Evolutionary conservation across 2,113 vertebrate genomes (phyloP).

Genomic region (Nanger granti): DNA sequence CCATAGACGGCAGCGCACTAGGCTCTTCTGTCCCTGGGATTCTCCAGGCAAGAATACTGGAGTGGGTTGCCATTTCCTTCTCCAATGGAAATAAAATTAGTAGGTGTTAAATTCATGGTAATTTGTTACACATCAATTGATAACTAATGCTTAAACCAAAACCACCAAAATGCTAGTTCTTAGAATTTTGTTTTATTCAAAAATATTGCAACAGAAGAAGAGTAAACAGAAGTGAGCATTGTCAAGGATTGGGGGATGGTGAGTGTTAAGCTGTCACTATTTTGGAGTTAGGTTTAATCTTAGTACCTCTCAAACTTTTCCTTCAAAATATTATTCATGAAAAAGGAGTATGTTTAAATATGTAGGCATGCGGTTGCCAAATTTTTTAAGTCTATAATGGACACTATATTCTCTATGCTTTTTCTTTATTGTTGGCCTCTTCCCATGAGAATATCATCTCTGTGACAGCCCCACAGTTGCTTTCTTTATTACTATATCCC

Average conservation of each 20-base stretch:
- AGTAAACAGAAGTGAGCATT: rapidly evolving
- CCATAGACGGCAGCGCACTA: too few relatives aligned
- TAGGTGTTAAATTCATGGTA: neutral
- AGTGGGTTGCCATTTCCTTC: too few relatives aligned
- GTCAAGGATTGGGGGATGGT: rapidly evolving
- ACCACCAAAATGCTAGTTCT: neutral
- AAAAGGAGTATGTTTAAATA: neutral
- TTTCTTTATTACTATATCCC: neutral
- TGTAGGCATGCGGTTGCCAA: neutral
- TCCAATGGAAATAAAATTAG: neutral
- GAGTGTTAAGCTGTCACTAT: neutral
- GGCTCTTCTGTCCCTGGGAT: too few relatives aligned
- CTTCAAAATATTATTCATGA: neutral
- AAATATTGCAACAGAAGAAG: neutral
- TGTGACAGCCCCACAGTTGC: neutral
- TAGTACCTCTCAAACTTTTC: neutral
- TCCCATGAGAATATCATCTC: neutral
- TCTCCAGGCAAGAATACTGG: too few relatives aligned
- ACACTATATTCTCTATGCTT: neutral
- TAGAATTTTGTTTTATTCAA: neutral
- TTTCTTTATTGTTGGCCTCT: neutral
- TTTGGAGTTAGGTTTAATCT: neutral
- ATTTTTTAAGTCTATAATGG: neutral
- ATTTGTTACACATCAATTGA: neutral
- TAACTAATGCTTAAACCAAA: neutral